Percentiles rank a stretch among this genome's conserved stretches.
These are phyloP conservation scores for Emydoidea blandingii DNA, from an alignment of 2,797 vertebrate genomes.

Conservation along the genomic window DNA sequence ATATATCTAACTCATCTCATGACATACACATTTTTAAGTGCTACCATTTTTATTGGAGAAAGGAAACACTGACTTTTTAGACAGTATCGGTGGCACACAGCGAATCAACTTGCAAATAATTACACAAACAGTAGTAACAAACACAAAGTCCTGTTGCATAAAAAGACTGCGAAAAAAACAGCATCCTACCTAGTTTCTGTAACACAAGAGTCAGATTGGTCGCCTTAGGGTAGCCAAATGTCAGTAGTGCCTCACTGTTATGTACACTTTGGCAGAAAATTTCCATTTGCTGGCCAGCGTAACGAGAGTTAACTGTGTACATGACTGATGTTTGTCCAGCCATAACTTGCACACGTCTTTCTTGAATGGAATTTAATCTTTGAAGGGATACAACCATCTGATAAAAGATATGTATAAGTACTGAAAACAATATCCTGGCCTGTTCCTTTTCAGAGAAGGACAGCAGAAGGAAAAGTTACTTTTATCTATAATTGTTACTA, in stretches of 20 bases:
- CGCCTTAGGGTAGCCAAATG: constrained; percentile 57
- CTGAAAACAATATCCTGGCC: too few relatives aligned
- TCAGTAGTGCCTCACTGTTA: constrained; percentile 62
- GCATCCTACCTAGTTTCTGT: constrained; percentile 79
- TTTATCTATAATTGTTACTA: not conserved
- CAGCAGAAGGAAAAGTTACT: constrained; percentile 1
- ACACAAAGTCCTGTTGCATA: not conserved
- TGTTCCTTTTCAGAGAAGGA: too few relatives aligned
- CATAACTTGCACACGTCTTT: constrained; percentile 72
- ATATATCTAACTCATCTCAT: not conserved
- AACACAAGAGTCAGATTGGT: constrained; percentile 67
- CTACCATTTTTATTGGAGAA: not conserved
- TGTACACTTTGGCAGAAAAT: constrained; percentile 74
- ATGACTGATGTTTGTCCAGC: constrained; percentile 76
- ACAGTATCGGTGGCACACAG: not conserved
- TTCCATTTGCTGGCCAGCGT: constrained; percentile 63
- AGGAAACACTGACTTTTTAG: not conserved
- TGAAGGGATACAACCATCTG: constrained; percentile 77
- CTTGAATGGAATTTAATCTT: constrained; percentile 61
- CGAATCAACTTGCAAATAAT: not conserved
- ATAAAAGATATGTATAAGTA: not conserved
- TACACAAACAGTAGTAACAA: not conserved
- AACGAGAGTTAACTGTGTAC: constrained; percentile 76
- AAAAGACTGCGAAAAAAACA: not conserved
- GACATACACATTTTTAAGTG: not conserved